Conservation (phyloP, 2,113 vertebrate genomes). For the Sceloporus tristichus region DNA sequence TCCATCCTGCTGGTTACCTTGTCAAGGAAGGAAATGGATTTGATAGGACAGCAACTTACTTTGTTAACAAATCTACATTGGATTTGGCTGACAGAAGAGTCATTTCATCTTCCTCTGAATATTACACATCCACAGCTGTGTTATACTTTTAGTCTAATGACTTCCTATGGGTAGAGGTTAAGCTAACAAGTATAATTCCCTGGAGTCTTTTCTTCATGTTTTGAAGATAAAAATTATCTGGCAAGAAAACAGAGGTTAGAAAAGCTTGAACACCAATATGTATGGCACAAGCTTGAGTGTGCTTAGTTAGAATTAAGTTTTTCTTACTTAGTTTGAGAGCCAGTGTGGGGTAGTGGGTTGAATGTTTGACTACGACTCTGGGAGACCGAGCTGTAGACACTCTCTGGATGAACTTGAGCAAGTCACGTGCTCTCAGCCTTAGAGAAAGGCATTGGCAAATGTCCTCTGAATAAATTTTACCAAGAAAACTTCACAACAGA, state of each 20-base stretch:
- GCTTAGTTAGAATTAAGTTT: background rate
- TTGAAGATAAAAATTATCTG: conserved; percentile 7
- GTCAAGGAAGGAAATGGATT: conserved; percentile 1
- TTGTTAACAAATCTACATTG: background rate
- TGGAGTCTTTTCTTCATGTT: background rate
- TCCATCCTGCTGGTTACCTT: background rate
- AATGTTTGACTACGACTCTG: too few species aligned
- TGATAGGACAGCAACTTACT: too few species aligned
- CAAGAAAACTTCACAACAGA: background rate
- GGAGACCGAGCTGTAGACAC: too few species aligned
- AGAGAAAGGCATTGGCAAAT: too few species aligned
- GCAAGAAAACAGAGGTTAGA: background rate
- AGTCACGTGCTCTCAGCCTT: too few species aligned
- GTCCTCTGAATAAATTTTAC: too few species aligned
- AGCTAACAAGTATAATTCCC: background rate
- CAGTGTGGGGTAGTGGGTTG: background rate
- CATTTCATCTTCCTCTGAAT: conserved; percentile 3
- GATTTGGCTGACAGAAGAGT: background rate
- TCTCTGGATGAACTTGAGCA: too few species aligned
- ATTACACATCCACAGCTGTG: background rate
- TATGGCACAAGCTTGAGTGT: background rate
- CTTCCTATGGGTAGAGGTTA: background rate
- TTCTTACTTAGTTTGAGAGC: background rate
- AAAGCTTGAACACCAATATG: background rate
- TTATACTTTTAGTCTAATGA: conserved; percentile 8